A percentile compares a stretch with the other conserved stretches of the same genome.
Conservation (phyloP, 1,140 invertebrate genomes). For the Leptoteleia sp. region DNA sequence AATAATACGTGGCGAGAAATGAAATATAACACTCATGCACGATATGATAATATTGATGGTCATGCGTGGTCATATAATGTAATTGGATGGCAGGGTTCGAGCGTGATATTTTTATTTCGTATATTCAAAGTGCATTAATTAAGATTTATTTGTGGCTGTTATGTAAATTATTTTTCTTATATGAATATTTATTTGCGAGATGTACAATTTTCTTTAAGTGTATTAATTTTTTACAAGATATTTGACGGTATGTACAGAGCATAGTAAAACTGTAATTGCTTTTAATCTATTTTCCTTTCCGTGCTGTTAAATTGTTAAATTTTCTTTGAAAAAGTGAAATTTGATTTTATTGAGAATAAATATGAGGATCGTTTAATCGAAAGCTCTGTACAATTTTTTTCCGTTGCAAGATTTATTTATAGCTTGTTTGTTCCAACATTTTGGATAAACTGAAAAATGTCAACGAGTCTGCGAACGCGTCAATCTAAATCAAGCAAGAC, state of each 20-base stretch:
- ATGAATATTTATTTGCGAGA: neutral
- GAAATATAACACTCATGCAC: slow-evolving; percentile 48
- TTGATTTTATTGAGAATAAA: too few relatives aligned
- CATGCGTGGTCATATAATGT: slow-evolving; percentile 54
- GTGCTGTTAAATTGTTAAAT: too few relatives aligned
- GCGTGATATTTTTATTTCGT: slow-evolving; percentile 14
- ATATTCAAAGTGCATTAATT: slow-evolving; percentile 4
- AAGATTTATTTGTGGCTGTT: slow-evolving; percentile 18
- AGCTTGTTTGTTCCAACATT: slow-evolving; percentile 14
- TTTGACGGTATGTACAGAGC: too few relatives aligned
- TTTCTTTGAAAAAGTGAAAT: too few relatives aligned
- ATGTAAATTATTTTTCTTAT: neutral
- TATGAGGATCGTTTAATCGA: too few relatives aligned
- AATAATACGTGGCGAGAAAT: slow-evolving; percentile 25
- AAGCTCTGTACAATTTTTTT: too few relatives aligned
- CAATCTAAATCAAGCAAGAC: slow-evolving; percentile 35
- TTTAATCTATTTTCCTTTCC: too few relatives aligned
- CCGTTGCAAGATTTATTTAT: slow-evolving; percentile 8
- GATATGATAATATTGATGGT: slow-evolving; percentile 59
- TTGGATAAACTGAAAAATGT: slow-evolving; percentile 32
- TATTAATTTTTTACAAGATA: too few relatives aligned
- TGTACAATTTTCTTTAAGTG: too few relatives aligned
- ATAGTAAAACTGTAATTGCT: too few relatives aligned
- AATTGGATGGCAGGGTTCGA: slow-evolving; percentile 21
- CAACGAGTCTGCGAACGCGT: slow-evolving; percentile 9